Evolutionary conservation across 2,888 invertebrate species (phyloP), one percentile per base, ranked within the genome.

Genomic region (Entomobrya multifasciata): DNA sequence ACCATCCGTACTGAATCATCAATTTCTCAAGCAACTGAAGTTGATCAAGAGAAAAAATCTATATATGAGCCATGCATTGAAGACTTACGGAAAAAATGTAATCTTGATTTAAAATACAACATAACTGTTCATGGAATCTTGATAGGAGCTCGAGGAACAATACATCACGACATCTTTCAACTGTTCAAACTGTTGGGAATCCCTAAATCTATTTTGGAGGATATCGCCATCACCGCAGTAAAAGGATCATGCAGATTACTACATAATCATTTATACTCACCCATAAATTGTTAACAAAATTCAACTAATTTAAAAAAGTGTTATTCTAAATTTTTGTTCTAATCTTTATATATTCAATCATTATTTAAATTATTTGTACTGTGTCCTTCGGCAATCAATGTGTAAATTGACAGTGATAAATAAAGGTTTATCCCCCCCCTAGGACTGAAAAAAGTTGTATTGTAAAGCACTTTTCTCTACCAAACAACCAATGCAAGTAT

Each of bases 1-100:
- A 87, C 87, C 17, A 17, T 87, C 1, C 10, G 72, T 1, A 70
- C 55, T 10, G 82, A 87, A 70, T n/a, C 0, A 13, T 36, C 60
- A 13, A 0, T n/a, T 0, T 25, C 44, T 0, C 82, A 87, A 44
- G 47, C 77, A 1, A 44, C 30, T 10, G 81, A 87, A 62, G 87
- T 87, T 3, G 17, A 87, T 44, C 20, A 20, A 25, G 87, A 87
- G 47, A 86, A 81, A 44, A 15, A 25, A 49, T 11, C 15, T 0
- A 67, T 76, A 2, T 86, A 81, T 27, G 20, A 67, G 8, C 70
- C 81, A 17, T 65, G 55, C 11, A 27, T 76, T 17, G 76, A 65
- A 0, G 74, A 74, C 27, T 27, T 86, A 10, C 41, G 65, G n/a
- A 13, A 8, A 10, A 11, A 57, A 22, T 15, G 25, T 22, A 57